A percentile compares a stretch with the other conserved stretches of the same genome.
Evolutionary conservation across 1,140 invertebrate species (phyloP).

Genomic region (Apis florea): DNA sequence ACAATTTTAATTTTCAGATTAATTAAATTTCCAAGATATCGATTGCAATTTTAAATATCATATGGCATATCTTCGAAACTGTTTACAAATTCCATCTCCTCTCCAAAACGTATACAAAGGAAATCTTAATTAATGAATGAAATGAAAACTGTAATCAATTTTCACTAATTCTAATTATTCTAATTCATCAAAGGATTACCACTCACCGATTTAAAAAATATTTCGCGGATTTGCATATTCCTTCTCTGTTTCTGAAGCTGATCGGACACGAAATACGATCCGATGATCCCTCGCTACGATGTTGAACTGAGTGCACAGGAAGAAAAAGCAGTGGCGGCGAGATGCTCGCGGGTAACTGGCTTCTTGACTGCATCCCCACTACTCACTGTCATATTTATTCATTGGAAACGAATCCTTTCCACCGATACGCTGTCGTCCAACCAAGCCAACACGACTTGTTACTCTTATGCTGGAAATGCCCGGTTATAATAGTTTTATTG

Average conservation of each 20-base stretch:
- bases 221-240: background rate
- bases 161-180: background rate
- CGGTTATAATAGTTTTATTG: conserved; percentile 48
- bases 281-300: background rate
- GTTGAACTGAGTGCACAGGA: conserved; percentile 15
- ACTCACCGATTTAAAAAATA: conserved; percentile 30
- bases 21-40: background rate
- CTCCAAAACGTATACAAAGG: background rate
- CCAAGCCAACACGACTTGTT: conserved; percentile 10
- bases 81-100: too few species aligned
- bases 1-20: background rate
- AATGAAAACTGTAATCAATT: too few species aligned
- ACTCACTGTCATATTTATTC: conserved; percentile 26
- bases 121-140: background rate
- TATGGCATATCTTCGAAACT: too few species aligned
- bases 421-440: background rate
- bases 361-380: conserved; percentile 30
- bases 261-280: conserved; percentile 14
- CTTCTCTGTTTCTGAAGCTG: background rate
- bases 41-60: background rate
- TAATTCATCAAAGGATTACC: background rate
- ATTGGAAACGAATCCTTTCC: conserved; percentile 27
- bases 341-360: conserved; percentile 20
- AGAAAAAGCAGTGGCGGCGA: conserved; percentile 7
- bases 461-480: conserved; percentile 56